Evolutionary conservation across 2,888 invertebrate species (phyloP).

Genomic region (Cheilosia variabilis): DNA sequence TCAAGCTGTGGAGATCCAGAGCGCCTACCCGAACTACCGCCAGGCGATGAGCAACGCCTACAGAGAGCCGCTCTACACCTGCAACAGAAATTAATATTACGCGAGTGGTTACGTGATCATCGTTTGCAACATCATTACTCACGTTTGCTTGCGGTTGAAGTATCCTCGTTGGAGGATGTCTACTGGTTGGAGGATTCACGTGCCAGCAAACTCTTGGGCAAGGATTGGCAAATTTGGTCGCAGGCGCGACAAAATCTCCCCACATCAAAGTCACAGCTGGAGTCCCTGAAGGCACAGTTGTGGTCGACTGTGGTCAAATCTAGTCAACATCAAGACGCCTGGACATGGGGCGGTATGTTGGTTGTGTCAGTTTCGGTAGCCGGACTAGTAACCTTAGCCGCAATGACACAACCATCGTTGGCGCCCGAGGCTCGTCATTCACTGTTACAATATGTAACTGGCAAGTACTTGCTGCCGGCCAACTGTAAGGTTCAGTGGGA

Average conservation of each 20-base stretch:
- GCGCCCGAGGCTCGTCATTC: conserved; percentile 96
- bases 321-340: conserved; percentile 94
- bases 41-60: conserved; percentile 92
- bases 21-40: conserved; percentile 91
- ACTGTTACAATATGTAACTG: conserved; percentile 94
- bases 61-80: conserved; percentile 92
- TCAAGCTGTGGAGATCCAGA: conserved; percentile 92
- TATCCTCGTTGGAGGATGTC: conserved; percentile 93
- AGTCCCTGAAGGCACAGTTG: conserved; percentile 91
- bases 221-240: conserved; percentile 92
- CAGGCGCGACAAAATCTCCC: conserved; percentile 92
- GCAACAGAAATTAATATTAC: conserved; percentile 92
- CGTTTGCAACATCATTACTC: conserved; percentile 90
- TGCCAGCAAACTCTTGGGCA: conserved; percentile 90
- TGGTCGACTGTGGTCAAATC: conserved; percentile 94
- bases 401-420: conserved; percentile 95
- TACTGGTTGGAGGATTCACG: conserved; percentile 94
- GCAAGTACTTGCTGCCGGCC: conserved; percentile 94
- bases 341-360: conserved; percentile 97
- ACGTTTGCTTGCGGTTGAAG: conserved; percentile 90
- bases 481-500: conserved; percentile 93
- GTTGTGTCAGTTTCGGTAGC: conserved; percentile 95
- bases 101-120: conserved; percentile 92
- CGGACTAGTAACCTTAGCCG: conserved; percentile 93
- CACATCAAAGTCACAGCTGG: conserved; percentile 91